Evolutionary conservation across 2,888 invertebrate species (phyloP).

Genomic region (Trichacis sp.): DNA sequence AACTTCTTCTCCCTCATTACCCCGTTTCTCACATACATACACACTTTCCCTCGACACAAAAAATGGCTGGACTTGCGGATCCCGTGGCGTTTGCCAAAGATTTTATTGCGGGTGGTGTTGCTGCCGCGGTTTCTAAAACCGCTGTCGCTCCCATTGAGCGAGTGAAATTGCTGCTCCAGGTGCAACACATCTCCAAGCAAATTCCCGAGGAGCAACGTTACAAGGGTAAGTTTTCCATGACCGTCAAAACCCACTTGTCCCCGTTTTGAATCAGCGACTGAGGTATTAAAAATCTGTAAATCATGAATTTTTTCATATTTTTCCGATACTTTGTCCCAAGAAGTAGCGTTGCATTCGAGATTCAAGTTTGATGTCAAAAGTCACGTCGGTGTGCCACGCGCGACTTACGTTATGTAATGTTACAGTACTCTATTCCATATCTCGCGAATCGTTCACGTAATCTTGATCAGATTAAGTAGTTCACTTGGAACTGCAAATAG

Average conservation of each 20-base stretch:
- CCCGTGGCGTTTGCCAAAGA: slow-evolving; percentile 89
- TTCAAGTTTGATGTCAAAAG: slow-evolving; percentile 20
- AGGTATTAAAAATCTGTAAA: too few species aligned
- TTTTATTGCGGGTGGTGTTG: slow-evolving; percentile 91
- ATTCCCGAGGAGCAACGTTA: slow-evolving; percentile 88
- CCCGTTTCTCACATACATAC: slow-evolving; percentile 49
- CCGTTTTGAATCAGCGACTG: not conserved
- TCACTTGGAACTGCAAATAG: too few species aligned
- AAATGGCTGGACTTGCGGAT: slow-evolving; percentile 74
- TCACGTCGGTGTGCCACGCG: slow-evolving; percentile 1
- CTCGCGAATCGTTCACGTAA: slow-evolving; percentile 40
- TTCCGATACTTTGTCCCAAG: not conserved
- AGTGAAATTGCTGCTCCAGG: slow-evolving; percentile 93
- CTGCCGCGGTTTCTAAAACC: slow-evolving; percentile 94
- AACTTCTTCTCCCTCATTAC: slow-evolving; percentile 61
- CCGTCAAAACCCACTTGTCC: not conserved
- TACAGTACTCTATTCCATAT: slow-evolving; percentile 8
- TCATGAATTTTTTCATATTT: too few species aligned
- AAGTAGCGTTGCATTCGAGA: not conserved
- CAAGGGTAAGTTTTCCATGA: slow-evolving; percentile 88
- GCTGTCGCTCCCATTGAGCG: slow-evolving; percentile 95
- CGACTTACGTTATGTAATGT: slow-evolving; percentile 18
- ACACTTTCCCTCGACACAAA: slow-evolving; percentile 42
- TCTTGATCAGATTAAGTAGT: not conserved
- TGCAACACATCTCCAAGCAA: slow-evolving; percentile 93